These are phyloP conservation scores for Penaeus chinensis DNA, from an alignment of 1,140 invertebrate genomes.

Conservation along the genomic window DNA sequence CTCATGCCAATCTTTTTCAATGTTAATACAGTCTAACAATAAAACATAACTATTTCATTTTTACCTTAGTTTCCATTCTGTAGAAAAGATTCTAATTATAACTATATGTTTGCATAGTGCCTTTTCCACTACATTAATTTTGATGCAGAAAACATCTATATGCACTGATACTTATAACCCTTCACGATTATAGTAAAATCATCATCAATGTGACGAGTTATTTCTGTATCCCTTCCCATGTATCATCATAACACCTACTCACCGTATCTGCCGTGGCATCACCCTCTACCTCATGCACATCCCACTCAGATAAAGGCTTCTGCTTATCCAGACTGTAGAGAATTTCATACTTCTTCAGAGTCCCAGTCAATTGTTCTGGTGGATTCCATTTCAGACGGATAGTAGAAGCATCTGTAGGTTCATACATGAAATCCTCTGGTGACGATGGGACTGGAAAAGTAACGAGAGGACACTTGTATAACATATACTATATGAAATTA, in stretches of 20 bases:
- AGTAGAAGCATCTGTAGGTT: slow-evolving; percentile 69
- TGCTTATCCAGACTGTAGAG: slow-evolving; percentile 57
- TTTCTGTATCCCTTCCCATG: no score
- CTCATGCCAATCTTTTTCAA: no score
- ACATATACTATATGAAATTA: slow-evolving; percentile 9
- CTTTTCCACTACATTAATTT: no score
- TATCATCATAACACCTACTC: not conserved
- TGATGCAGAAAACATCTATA: no score
- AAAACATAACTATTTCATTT: no score
- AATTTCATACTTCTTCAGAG: slow-evolving; percentile 60
- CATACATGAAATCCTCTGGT: slow-evolving; percentile 71
- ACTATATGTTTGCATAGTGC: no score
- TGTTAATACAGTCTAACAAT: no score
- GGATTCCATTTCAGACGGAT: slow-evolving; percentile 71
- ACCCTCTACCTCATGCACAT: slow-evolving; percentile 47
- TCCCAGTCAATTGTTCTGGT: not conserved
- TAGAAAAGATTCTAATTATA: no score
- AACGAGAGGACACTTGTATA: slow-evolving; percentile 36
- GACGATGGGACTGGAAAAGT: slow-evolving; percentile 70
- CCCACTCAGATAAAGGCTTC: slow-evolving; percentile 53
- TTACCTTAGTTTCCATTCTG: no score
- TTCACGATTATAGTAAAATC: no score
- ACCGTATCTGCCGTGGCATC: slow-evolving; percentile 33
- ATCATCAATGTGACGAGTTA: no score
- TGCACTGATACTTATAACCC: no score